Evolutionary conservation across 1,140 invertebrate species (phyloP), one percentile per base, ranked within the genome.

Genomic region (Ectropis grisescens): DNA sequence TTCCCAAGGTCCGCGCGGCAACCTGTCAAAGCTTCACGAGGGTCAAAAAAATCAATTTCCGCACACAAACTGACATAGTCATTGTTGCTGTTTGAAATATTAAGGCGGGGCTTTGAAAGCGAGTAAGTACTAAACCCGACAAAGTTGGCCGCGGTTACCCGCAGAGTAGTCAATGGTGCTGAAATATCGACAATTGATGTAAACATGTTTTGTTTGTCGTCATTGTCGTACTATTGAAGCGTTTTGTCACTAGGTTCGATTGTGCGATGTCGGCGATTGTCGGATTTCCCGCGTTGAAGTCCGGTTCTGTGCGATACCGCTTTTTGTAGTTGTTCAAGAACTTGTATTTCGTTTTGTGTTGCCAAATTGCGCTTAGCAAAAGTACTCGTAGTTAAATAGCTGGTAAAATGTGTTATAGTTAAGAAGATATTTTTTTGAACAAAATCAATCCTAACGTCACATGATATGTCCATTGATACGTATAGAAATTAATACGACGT

Each of bases 11-110:
- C 44, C 47, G 47, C 29, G 40, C 37, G 35, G 23, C 52, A 70
- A 70, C 59, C 64, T 71, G 69, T 70, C 71, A 71, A 69, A 65
- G 57, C 54, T 66, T 65, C 75, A 78, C 68, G 70, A 25, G 40
- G 41, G 28, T 57, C 42, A 67, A 78, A 76, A n/a, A 80, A 78
- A 72, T 69, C 68, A 67, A 79, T 80, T 80, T 80, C 75, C 75
- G 75, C 68, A 80, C 66, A 80, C 75, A 75, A 78, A 76, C 61
- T 61, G 51, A 55, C 60, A 22, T 27, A 37, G 70, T 75, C 68
- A 78, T 80, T 80, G 75, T 80, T 57, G 58, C 41, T 35, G 33
- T 59, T 58, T 68, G 67, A 74, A 67, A 65, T 76, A 80, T 75
- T 70, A 54, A 28, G 54, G 49, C 37, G 41, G 54, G 36, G 44